Percentiles rank a stretch among this genome's conserved stretches.
These are phyloP conservation scores for Drosophila bocki DNA, from an alignment of 1,140 invertebrate species.

Conservation along the genomic window DNA sequence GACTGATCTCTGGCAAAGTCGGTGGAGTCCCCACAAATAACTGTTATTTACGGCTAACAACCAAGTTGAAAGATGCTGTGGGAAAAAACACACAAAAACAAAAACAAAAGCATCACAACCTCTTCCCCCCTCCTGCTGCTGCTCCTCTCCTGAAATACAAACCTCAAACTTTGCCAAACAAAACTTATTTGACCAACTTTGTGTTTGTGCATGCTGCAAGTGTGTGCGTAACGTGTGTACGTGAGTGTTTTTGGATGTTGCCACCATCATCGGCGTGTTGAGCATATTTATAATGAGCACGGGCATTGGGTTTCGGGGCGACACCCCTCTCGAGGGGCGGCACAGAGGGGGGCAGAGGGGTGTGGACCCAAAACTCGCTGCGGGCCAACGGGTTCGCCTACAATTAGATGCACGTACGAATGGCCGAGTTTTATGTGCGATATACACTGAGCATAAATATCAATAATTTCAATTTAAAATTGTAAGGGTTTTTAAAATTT, in stretches of 20 bases:
- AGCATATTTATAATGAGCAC: constrained; percentile 57
- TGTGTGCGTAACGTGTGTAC: constrained; percentile 32
- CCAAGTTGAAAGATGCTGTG: constrained; percentile 13
- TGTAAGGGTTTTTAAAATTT: neutral
- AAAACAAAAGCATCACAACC: constrained; percentile 21
- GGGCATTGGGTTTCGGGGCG: neutral
- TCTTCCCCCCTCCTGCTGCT: neutral
- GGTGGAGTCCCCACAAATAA: constrained; percentile 40
- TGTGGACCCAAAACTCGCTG: neutral
- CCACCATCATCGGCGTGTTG: constrained; percentile 49
- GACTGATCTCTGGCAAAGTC: neutral
- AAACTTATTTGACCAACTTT: constrained; percentile 75
- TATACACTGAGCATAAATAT: constrained; percentile 8
- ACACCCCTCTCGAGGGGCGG: too few relatives aligned
- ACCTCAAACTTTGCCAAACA: constrained; percentile 69
- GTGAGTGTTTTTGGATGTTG: constrained; percentile 53
- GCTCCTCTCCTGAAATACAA: constrained; percentile 42
- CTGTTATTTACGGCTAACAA: constrained; percentile 45
- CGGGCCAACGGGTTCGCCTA: constrained; percentile 51
- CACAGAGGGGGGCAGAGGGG: neutral
- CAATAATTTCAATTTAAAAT: neutral
- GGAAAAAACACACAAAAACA: neutral
- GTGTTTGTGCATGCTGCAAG: constrained; percentile 27
- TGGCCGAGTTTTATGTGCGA: constrained; percentile 28
- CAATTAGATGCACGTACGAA: constrained; percentile 76